phyloP scores from a whole-genome alignment of 1,140 invertebrate species.

The Manduca sexta region DNA sequence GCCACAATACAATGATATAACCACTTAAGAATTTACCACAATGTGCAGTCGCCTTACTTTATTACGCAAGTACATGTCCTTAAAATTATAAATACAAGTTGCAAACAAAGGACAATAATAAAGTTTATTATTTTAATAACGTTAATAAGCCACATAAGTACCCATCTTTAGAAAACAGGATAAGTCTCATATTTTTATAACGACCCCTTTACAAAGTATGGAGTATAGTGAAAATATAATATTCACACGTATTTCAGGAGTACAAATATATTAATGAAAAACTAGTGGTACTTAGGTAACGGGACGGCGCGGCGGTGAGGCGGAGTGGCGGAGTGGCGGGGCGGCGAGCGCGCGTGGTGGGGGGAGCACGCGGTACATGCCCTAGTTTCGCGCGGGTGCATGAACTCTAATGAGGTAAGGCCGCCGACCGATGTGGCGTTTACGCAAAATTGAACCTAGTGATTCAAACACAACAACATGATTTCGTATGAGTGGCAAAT shows the following conservation, averaged over 20 bases:
- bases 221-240: no score
- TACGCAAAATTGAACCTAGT: conserved; percentile 39
- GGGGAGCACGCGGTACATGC: conserved; percentile 63
- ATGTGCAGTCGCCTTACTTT: conserved; percentile 4
- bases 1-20: conserved; percentile 5
- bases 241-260: conserved; percentile 2
- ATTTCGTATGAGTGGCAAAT: conserved; percentile 32
- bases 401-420: conserved; percentile 72
- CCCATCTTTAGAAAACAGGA: no score
- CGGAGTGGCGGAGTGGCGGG: conserved; percentile 41
- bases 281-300: conserved; percentile 60
- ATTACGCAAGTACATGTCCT: conserved; percentile 13
- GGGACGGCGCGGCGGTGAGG: conserved; percentile 34
- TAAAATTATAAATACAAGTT: conserved; percentile 11
- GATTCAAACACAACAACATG: conserved; percentile 14
- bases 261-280: conserved; percentile 62
- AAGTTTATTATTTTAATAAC: background rate
- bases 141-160: background rate
- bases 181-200: no score
- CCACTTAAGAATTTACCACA: conserved; percentile 8
- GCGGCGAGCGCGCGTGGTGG: conserved; percentile 35
- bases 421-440: conserved; percentile 54
- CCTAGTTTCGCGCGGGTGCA: conserved; percentile 69
- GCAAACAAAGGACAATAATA: conserved; percentile 5
- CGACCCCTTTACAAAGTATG: no score